phyloP scores from a whole-genome alignment of 37 sponge, comb jelly and placozoan genomes.

The Axinella damicornis region DNA sequence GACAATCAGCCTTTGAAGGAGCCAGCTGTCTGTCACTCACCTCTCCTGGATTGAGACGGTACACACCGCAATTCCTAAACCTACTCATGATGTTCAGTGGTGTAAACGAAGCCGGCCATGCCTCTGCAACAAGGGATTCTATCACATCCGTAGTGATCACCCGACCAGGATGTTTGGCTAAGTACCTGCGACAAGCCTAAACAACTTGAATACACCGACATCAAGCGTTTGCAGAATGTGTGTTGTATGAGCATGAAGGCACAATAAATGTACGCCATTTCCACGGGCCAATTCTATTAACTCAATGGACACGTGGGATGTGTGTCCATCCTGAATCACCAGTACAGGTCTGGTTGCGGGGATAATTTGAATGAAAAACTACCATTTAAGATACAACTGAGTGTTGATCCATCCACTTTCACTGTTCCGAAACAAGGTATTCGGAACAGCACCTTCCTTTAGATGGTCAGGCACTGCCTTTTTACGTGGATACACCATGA shows the following conservation, averaged over 20 bases:
- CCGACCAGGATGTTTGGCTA: too few species aligned
- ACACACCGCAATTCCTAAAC: too few species aligned
- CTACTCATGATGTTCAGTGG: too few species aligned
- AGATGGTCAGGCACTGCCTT: constrained; percentile 38
- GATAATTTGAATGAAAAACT: constrained; percentile 49
- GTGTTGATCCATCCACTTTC: constrained; percentile 74
- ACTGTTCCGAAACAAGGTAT: constrained; percentile 52
- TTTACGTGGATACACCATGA: constrained; percentile 70
- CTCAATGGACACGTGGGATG: constrained; percentile 62
- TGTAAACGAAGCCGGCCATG: too few species aligned
- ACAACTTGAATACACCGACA: constrained; percentile 73
- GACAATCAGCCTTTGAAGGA: too few species aligned
- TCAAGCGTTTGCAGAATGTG: constrained; percentile 74
- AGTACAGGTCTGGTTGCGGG: constrained; percentile 65
- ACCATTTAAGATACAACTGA: constrained; percentile 56
- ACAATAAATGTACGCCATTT: constrained; percentile 55
- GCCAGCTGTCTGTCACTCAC: too few species aligned
- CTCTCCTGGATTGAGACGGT: too few species aligned
- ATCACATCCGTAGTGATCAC: too few species aligned
- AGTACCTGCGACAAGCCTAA: too few species aligned
- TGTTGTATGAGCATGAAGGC: constrained; percentile 68
- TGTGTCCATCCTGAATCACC: constrained; percentile 70
- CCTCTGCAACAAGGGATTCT: too few species aligned
- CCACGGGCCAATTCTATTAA: constrained; percentile 67
- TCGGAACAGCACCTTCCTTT: constrained; percentile 47